phyloP scores from a whole-genome alignment of 2,888 invertebrate species.

The Lapara coniferarum region DNA sequence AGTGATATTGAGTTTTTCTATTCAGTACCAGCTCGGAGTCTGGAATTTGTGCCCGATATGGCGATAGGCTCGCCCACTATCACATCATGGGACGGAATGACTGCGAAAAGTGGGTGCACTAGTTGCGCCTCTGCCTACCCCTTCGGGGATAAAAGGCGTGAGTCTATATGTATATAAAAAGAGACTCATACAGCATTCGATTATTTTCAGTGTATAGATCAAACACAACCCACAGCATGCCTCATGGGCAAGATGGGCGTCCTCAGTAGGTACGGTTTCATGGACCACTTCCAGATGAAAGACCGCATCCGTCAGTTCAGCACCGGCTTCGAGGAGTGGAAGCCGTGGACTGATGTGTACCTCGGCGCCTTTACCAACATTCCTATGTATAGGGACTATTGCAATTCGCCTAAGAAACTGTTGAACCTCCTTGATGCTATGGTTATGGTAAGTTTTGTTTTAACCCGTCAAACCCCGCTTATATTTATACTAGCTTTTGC shows the following conservation, averaged over 20 bases:
- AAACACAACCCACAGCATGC: slow-evolving; percentile 59
- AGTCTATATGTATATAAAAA: too few species aligned
- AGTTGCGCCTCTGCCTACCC: too few species aligned
- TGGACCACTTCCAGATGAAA: slow-evolving; percentile 74
- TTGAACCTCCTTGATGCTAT: slow-evolving; percentile 71
- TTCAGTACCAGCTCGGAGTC: too few species aligned
- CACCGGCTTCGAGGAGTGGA: slow-evolving; percentile 47
- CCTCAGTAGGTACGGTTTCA: slow-evolving; percentile 68
- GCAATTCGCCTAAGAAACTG: slow-evolving; percentile 66
- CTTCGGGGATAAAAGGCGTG: too few species aligned
- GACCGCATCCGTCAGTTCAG: slow-evolving; percentile 57
- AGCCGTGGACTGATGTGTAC: slow-evolving; percentile 45
- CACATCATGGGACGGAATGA: too few species aligned
- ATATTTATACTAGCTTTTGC: too few species aligned
- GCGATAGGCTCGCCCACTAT: too few species aligned
- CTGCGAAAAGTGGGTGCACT: too few species aligned
- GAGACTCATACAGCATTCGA: too few species aligned
- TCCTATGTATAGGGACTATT: slow-evolving; percentile 62
- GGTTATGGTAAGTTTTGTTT: slow-evolving; percentile 59
- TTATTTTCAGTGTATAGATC: slow-evolving; percentile 58
- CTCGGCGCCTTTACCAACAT: slow-evolving; percentile 51
- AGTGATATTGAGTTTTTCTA: too few species aligned
- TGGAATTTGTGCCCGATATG: too few species aligned
- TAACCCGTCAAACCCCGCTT: too few species aligned
- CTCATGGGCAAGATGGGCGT: slow-evolving; percentile 65